These are phyloP conservation scores for Rhinoraja longicauda DNA, from an alignment of 2,797 vertebrate genomes.

Conservation along the genomic window DNA sequence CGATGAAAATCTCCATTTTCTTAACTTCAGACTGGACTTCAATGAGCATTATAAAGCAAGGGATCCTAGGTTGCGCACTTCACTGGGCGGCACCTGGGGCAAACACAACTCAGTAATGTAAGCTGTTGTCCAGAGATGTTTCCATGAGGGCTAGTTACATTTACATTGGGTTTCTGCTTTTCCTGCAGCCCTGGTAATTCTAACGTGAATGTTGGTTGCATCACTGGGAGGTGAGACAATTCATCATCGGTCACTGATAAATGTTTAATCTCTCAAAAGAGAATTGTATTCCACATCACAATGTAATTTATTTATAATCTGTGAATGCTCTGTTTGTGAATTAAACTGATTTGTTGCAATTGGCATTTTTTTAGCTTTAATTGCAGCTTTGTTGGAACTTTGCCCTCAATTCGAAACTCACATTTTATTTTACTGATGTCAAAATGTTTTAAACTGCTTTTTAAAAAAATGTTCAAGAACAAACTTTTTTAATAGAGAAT, in stretches of 20 bases:
- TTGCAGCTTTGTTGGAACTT: slow-evolving; percentile 3
- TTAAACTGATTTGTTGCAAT: slow-evolving; percentile 28
- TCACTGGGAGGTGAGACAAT: neutral
- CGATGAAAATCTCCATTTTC: slow-evolving; percentile 90
- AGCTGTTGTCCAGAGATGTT: slow-evolving; percentile 33
- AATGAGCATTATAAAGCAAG: slow-evolving; percentile 91
- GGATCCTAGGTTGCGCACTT: slow-evolving; percentile 81
- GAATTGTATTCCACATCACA: neutral
- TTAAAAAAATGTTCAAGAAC: neutral
- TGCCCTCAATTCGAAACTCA: neutral
- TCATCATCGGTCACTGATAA: neutral
- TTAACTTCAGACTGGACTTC: slow-evolving; percentile 95
- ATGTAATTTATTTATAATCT: slow-evolving; percentile 37
- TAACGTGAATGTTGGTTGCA: neutral
- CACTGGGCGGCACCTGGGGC: slow-evolving; percentile 72
- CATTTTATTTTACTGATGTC: slow-evolving; percentile 17
- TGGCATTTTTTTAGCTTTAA: slow-evolving; percentile 6
- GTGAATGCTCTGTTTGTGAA: slow-evolving; percentile 27
- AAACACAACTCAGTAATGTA: slow-evolving; percentile 76
- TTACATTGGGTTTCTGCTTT: neutral
- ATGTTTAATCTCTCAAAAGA: neutral
- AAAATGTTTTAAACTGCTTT: slow-evolving; percentile 24
- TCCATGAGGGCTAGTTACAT: slow-evolving; percentile 43
- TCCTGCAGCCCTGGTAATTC: neutral
- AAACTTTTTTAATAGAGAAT: neutral